Conservation (phyloP, 2,113 vertebrate genomes). For the Furnarius figulus region DNA sequence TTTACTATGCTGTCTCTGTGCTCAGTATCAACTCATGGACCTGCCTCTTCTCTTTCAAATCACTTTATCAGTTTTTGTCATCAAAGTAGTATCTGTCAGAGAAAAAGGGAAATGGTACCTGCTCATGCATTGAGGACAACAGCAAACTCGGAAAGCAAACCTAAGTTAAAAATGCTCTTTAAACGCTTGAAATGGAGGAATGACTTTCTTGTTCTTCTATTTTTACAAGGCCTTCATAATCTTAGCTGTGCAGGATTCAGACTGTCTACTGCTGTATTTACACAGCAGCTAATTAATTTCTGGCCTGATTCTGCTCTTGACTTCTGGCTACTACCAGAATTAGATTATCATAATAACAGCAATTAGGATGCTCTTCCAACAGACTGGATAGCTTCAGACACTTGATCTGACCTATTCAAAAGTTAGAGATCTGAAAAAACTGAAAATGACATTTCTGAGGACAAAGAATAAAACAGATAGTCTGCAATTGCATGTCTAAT, state of each 20-base stretch:
- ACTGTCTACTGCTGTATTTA: background rate
- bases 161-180: background rate
- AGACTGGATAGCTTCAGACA: background rate
- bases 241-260: background rate
- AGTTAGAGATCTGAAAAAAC: background rate
- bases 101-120: background rate
- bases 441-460: background rate
- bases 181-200: background rate
- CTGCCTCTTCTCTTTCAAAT: background rate
- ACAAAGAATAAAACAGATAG: background rate
- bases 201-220: background rate
- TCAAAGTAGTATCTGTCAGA: background rate
- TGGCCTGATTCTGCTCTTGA: background rate
- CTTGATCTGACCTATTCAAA: slow-evolving; percentile 7
- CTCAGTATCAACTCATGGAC: background rate
- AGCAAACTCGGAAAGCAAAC: background rate
- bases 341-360: slow-evolving; percentile 14
- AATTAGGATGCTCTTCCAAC: slow-evolving; percentile 14
- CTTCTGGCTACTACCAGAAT: background rate
- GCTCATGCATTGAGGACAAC: background rate
- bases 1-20: background rate
- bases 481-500: background rate
- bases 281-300: background rate
- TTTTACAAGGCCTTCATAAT: background rate
- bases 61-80: background rate